Percentiles rank a stretch among this genome's conserved stretches.
Conservation (phyloP, 2,113 vertebrate species). For the Pica pica region DNA sequence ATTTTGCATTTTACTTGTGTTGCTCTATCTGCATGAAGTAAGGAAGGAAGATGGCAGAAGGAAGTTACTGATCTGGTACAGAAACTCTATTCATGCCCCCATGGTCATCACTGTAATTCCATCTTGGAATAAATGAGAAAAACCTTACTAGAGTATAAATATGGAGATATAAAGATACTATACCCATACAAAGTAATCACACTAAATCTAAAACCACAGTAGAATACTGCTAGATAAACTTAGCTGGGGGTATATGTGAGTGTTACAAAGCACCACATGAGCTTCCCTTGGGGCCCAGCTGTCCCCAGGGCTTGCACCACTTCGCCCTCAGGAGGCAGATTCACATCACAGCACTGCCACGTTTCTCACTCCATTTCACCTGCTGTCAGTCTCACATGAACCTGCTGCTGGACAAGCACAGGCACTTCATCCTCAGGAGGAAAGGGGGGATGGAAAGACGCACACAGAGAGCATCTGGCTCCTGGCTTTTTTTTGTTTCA, state of each 20-base stretch:
- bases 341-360: background rate
- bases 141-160: background rate
- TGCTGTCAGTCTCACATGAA: background rate
- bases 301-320: background rate
- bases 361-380: background rate
- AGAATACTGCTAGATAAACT: background rate
- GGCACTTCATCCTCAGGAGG: background rate
- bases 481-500: background rate
- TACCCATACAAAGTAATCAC: background rate
- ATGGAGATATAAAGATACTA: background rate
- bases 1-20: background rate
- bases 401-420: background rate
- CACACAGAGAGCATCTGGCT: background rate
- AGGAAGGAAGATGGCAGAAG: background rate
- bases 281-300: background rate
- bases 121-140: background rate
- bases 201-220: background rate
- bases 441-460: background rate
- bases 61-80: background rate
- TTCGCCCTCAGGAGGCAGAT: background rate
- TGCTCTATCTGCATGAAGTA: background rate
- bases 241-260: rapidly evolving
- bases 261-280: background rate
- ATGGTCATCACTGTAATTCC: background rate
- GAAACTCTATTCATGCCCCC: background rate